Evolutionary conservation across 2,888 invertebrate species (phyloP), one percentile per base, ranked within the genome.

Genomic region (Temnothorax ravouxi): DNA sequence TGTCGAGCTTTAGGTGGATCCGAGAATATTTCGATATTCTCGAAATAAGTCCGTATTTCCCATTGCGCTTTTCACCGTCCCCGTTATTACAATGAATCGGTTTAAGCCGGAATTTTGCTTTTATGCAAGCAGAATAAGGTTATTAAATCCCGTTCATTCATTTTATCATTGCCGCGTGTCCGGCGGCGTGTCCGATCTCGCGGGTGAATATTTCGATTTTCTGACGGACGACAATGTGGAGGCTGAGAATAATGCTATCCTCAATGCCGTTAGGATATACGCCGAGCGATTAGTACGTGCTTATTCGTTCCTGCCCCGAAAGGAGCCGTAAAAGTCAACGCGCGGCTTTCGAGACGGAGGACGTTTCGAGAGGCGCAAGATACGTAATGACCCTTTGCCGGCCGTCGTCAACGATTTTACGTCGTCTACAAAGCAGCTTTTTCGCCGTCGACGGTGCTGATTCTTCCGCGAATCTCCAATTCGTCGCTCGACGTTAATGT

Each of bases 361-460:
- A 86, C 87, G 87, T 88, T 88, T 88, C 77, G 81, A 79, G 85
- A 87, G 89, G 87, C 84, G 21, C 77, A 66, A 25, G 85, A 69
- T 91, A 29, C 29, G 29, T 29, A 89, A 87, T 84, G 86, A 86
- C 83, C 13, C 83, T 54, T 74, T 81, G 77, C 50, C 74, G 69
- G 84, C 76, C 86, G 67, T 71, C 34, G 34, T 56, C n/a, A 64
- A 80, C 86, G 81, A 85, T 85, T 89, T 88, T 88, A 81, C 84
- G 80, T 84, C 80, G 29, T 69, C 56, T 72, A 13, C 47, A 18
- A 61, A 62, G 52, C 38, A 34, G 29, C 21, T 54, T 44, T 38
- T 67, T 25, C 47, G n/a, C 41, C 25, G 52, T 64, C 50, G 50
- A 50, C 62, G 52, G 13, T 25, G 25, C 76, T 50, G 66, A 77